phyloP scores from a whole-genome alignment of 2,888 invertebrate genomes.

The Strigamia maritima region DNA sequence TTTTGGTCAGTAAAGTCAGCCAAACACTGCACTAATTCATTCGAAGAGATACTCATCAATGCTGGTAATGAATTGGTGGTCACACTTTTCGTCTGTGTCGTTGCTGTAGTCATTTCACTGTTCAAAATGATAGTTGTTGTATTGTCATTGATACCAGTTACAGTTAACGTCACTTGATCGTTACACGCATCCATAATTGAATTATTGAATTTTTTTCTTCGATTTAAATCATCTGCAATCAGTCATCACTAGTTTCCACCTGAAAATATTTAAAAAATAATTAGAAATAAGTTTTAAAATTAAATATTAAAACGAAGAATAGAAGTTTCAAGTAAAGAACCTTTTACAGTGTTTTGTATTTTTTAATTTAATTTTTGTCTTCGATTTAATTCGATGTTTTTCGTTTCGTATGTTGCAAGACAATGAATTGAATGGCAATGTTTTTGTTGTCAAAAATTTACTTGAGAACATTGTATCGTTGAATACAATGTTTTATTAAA shows the following conservation, averaged over 20 bases:
- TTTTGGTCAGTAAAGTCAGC: slow-evolving; percentile 7
- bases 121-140: not conserved
- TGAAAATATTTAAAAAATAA: not conserved
- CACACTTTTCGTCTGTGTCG: not conserved
- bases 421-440: not conserved
- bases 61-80: not conserved
- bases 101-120: not conserved
- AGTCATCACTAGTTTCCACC: not conserved
- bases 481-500: not conserved
- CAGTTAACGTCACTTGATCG: slow-evolving; percentile 2
- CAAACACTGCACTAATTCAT: not conserved
- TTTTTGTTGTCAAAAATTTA: not conserved
- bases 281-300: not conserved
- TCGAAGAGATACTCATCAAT: not conserved
- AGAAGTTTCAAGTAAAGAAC: not conserved
- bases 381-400: not conserved
- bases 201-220: not conserved
- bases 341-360: not conserved
- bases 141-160: not conserved
- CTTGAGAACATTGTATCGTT: not conserved
- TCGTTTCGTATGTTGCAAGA: not conserved
- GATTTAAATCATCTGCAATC: not conserved
- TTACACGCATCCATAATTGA: not conserved
- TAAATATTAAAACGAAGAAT: not conserved
- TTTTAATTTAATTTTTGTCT: not conserved